phyloP scores from a whole-genome alignment of 2,888 invertebrate genomes.

The Dascillus cervinus region DNA sequence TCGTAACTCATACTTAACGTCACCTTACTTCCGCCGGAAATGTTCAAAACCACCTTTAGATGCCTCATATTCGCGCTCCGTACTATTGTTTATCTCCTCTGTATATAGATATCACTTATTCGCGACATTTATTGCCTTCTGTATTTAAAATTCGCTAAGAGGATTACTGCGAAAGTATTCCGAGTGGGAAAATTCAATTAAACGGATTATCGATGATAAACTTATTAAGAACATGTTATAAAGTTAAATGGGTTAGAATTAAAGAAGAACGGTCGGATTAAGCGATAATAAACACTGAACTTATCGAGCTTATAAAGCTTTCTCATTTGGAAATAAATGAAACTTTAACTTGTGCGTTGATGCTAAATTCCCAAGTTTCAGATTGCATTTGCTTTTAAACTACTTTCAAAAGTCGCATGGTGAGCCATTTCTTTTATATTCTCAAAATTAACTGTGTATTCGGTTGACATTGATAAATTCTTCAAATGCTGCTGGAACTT shows the following conservation, averaged over 20 bases:
- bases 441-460: too few species aligned
- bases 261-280: conserved; percentile 28
- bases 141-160: too few species aligned
- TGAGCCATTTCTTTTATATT: too few species aligned
- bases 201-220: conserved; percentile 25
- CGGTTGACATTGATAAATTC: too few species aligned
- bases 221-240: conserved; percentile 29
- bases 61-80: conserved; percentile 19
- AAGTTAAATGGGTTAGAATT: conserved; percentile 31
- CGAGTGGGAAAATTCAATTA: conserved; percentile 12
- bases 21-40: conserved; percentile 31
- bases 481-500: too few species aligned
- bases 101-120: too few species aligned
- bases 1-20: conserved; percentile 38
- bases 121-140: too few species aligned
- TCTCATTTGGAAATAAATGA: conserved; percentile 27
- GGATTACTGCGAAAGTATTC: too few species aligned
- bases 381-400: too few species aligned
- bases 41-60: conserved; percentile 27
- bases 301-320: conserved; percentile 24
- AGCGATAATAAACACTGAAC: conserved; percentile 28
- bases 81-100: conserved; percentile 21
- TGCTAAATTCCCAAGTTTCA: too few species aligned
- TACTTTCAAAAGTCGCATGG: too few species aligned
- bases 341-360: conserved; percentile 24